Evolutionary conservation across 1,140 invertebrate genomes (phyloP).

Genomic region (Campoletis sonorensis): DNA sequence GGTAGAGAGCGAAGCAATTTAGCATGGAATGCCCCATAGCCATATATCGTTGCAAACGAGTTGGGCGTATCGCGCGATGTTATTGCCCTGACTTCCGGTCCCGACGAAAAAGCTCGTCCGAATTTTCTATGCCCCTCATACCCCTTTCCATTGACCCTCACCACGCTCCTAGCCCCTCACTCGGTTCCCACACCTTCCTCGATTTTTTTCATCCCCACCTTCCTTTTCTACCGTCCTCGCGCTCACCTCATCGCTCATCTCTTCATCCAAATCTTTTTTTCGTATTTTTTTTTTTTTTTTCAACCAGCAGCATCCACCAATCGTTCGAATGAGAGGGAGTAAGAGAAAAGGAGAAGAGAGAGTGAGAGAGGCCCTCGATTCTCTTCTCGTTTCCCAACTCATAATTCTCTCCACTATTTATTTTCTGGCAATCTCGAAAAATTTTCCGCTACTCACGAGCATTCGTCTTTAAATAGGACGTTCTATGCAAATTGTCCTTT

Average conservation of each 20-base stretch:
- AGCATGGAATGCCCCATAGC: background rate
- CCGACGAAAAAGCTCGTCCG: constrained; percentile 20
- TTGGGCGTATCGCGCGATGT: constrained; percentile 11
- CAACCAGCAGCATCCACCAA: constrained; percentile 4
- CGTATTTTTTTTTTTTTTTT: background rate
- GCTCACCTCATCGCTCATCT: constrained; percentile 20
- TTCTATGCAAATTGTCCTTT: too few relatives aligned
- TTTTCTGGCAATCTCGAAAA: constrained; percentile 3
- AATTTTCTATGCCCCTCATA: background rate
- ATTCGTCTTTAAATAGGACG: background rate
- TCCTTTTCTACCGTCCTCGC: background rate
- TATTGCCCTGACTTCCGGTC: constrained; percentile 14
- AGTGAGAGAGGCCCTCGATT: background rate
- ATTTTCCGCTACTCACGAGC: constrained; percentile 9
- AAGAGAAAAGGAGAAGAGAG: too few relatives aligned
- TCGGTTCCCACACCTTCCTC: background rate
- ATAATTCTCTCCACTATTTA: constrained; percentile 16
- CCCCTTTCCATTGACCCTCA: background rate
- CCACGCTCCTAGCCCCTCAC: background rate
- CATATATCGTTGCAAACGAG: constrained; percentile 13
- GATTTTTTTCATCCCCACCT: constrained; percentile 2
- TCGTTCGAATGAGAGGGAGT: background rate
- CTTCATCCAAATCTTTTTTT: background rate
- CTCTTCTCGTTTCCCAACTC: constrained; percentile 1
- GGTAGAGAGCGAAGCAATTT: background rate